Evolutionary conservation across 2,113 vertebrate genomes (phyloP), one percentile per base, ranked within the genome.

Genomic region (Procapra przewalskii): DNA sequence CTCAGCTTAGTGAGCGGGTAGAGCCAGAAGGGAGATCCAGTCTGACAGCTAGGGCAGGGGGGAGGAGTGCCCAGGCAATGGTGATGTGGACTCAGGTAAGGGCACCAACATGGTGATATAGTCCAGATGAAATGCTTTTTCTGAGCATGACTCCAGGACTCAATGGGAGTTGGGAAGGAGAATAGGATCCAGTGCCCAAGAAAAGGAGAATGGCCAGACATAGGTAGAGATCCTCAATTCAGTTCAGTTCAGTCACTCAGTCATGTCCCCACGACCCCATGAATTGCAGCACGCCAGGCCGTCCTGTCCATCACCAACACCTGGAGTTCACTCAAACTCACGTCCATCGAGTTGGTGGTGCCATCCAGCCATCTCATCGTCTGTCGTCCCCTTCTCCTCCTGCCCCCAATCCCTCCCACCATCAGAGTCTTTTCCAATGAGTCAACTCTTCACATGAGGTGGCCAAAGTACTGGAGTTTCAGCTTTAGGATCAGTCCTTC

Each of bases 371-470:
- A 60, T 60, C 27, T 60, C 12, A 14, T 60, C 27, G 5, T 60
- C 59, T 14, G 27, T 6, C 27, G 0, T 60, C 27, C 59, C 59
- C 27, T 29, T 60, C 2, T 60, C 25, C 25, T 59, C 59, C 27
- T 60, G 59, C 59, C 59, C 57, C 27, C 27, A 60, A 3, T 60
- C 59, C 59, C 12, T 60, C 12, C 27, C 59, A 60, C 12, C 12
- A 60, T 29, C 59, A 60, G 59, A 29, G 27, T 60, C 5, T 29
- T 60, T 60, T 60, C 59, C 27, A 60, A 6, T 60, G 59, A 60
- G 5, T 29, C 59, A 60, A 60, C 59, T 60, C 12, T 60, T 3
- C 2, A 0, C 11, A 13, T 60, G 0, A 60, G 27, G 1, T 60
- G 59, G 59, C 27, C 59, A 60, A 29, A 60, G 27, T 60, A 6